These are phyloP conservation scores for Drosophila villosipedis DNA, from an alignment of 2,888 invertebrate genomes.

Conservation along the genomic window DNA sequence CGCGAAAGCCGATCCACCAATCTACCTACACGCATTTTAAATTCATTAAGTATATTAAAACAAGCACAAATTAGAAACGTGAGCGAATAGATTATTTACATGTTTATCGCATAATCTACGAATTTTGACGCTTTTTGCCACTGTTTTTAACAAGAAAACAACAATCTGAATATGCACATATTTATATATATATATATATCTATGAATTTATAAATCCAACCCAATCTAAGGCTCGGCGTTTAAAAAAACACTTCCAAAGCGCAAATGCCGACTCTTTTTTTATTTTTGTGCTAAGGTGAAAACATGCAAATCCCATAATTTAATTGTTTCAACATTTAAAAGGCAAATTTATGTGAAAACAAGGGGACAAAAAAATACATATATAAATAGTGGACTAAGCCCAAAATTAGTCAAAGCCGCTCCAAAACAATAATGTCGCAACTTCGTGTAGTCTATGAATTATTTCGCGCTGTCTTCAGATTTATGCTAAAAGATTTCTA, in stretches of 20 bases:
- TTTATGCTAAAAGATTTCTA: constrained; percentile 66
- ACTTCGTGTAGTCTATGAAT: constrained; percentile 54
- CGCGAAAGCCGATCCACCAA: constrained; percentile 13
- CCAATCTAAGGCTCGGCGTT: constrained; percentile 57
- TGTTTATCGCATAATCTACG: constrained; percentile 78
- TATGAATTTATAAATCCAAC: constrained; percentile 34
- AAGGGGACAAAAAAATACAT: constrained; percentile 6
- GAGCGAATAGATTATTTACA: constrained; percentile 67
- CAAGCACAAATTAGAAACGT: constrained; percentile 78
- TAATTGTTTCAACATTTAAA: constrained; percentile 74
- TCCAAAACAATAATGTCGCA: constrained; percentile 17
- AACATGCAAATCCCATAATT: constrained; percentile 78
- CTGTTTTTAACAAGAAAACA: constrained; percentile 63
- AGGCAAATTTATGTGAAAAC: constrained; percentile 68
- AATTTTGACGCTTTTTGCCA: constrained; percentile 81
- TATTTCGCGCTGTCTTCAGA: constrained; percentile 57
- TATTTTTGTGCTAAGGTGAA: constrained; percentile 49
- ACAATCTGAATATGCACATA: constrained; percentile 41
- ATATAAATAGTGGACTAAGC: constrained; percentile 37
- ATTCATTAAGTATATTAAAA: constrained; percentile 80
- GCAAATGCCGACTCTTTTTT: constrained; percentile 57
- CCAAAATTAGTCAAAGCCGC: constrained; percentile 67
- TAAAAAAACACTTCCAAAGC: constrained; percentile 70
- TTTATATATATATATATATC: constrained; percentile 18
- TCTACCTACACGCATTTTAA: constrained; percentile 51